These are phyloP conservation scores for Nibea albiflora DNA, from an alignment of 2,113 vertebrate species.

Conservation along the genomic window DNA sequence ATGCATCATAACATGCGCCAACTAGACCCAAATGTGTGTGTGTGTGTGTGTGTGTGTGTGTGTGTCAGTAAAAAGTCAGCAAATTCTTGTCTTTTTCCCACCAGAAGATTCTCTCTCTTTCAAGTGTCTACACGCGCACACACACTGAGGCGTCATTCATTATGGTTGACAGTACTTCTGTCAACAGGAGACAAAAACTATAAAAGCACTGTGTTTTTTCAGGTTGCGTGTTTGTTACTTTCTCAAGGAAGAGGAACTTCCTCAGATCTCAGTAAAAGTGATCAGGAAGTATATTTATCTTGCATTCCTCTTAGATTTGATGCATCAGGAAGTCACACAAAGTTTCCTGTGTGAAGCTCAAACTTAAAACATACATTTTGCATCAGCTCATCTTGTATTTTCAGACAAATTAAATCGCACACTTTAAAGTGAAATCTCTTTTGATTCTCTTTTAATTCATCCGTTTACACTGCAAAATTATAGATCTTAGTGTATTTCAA, in stretches of 20 bases:
- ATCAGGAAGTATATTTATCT: constrained; percentile 39
- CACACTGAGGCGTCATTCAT: constrained; percentile 58
- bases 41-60: background rate
- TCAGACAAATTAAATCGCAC: background rate
- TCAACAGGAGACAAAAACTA: constrained; percentile 61
- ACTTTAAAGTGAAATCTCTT: background rate
- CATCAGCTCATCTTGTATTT: background rate
- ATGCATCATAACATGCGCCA: background rate
- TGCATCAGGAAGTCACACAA: constrained; percentile 27
- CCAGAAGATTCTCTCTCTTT: constrained; percentile 27
- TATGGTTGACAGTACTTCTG: constrained; percentile 65
- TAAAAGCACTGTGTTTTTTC: constrained; percentile 59
- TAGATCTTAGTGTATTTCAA: background rate
- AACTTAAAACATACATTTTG: background rate
- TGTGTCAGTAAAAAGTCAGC: constrained; percentile 28
- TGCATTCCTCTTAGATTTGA: constrained; percentile 22
- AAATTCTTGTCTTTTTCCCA: constrained; percentile 63
- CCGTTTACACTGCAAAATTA: background rate
- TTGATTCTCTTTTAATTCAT: background rate
- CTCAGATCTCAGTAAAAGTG: constrained; percentile 35
- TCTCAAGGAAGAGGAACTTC: constrained; percentile 55
- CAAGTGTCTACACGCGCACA: constrained; percentile 4
- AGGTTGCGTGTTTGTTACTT: constrained; percentile 26
- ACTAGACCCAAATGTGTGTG: background rate
- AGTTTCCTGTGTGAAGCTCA: constrained; percentile 29